Evolutionary conservation across 92 coral and sea anemone genomes (phyloP).

Genomic region (Montipora capitata): DNA sequence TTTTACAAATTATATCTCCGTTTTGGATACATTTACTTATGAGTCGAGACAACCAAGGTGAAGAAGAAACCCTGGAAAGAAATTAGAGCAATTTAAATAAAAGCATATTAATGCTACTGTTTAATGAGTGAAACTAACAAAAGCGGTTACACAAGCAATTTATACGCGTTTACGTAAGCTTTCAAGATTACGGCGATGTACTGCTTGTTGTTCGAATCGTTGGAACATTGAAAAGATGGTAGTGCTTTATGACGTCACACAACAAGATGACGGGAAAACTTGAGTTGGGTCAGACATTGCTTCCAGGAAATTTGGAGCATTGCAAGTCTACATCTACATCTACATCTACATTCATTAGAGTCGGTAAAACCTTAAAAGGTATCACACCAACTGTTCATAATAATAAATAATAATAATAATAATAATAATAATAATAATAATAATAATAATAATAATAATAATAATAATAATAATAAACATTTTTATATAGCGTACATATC

Average conservation of each 20-base stretch:
- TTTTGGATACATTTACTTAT: too few species aligned
- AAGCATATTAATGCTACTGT: neutral
- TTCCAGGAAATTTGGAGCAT: neutral
- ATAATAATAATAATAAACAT: too few species aligned
- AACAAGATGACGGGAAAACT: neutral
- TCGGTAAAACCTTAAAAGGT: too few species aligned
- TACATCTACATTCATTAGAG: too few species aligned
- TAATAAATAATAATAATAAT: too few species aligned
- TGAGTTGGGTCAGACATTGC: neutral
- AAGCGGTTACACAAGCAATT: neutral
- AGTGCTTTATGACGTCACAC: neutral
- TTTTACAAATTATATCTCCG: too few species aligned
- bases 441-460: too few species aligned
- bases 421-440: too few species aligned
- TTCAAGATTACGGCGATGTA: conserved; percentile 19
- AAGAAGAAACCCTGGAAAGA: neutral
- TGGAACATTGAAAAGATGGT: neutral
- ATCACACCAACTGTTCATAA: too few species aligned
- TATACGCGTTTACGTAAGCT: neutral
- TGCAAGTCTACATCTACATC: neutral
- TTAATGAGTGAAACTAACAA: conserved; percentile 8
- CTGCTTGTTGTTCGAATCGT: neutral
- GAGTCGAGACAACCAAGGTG: too few species aligned
- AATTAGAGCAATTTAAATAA: neutral
- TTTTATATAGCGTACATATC: too few species aligned